Evolutionary conservation across 2,888 invertebrate species (phyloP), one percentile per base, ranked within the genome.

Genomic region (Scaptomyza polygonia): DNA sequence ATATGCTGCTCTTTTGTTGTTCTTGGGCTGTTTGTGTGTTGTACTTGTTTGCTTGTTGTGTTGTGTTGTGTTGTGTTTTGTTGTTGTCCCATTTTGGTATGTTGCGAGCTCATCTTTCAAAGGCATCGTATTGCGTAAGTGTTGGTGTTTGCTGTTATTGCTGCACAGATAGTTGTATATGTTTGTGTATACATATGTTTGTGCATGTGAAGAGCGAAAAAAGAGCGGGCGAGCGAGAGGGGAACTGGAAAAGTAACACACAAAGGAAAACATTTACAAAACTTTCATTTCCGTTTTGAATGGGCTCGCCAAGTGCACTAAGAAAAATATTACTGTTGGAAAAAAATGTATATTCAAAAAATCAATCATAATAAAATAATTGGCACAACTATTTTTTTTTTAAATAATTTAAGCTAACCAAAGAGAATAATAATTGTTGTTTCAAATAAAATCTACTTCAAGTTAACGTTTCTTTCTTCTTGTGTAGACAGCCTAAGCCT

Each of bases 241-340:
- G n/a, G 18, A 71, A 49, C 70, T 54, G 47, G 48, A 56, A 86
- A 76, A 77, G 85, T 81, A 70, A 79, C 77, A 79, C 77, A 82
- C 84, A 89, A 83, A 82, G 81, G 88, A 89, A 90, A 90, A 88
- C 89, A 89, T 89, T 89, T 89, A 81, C 88, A 83, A 89, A 89
- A 89, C 88, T 88, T 89, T 87, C 88, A 90, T 89, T 89, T 90
- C 89, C 89, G 86, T 76, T 85, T 80, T 79, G 77, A 84, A 88
- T 88, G 88, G 82, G 79, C 81, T 68, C 58, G 58, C 73, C 47
- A 57, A 45, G n/a, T 48, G 32, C 48, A 48, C 48, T 21, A 14
- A 9, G 16, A 32, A 21, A 39, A 48, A 48, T 0, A 3, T 1
- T n/a, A 32, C 1, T 11, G 11, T 2, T 7, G 12, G 2, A 12